phyloP scores from a whole-genome alignment of 2,113 vertebrate genomes.

The Grantiella picta region DNA sequence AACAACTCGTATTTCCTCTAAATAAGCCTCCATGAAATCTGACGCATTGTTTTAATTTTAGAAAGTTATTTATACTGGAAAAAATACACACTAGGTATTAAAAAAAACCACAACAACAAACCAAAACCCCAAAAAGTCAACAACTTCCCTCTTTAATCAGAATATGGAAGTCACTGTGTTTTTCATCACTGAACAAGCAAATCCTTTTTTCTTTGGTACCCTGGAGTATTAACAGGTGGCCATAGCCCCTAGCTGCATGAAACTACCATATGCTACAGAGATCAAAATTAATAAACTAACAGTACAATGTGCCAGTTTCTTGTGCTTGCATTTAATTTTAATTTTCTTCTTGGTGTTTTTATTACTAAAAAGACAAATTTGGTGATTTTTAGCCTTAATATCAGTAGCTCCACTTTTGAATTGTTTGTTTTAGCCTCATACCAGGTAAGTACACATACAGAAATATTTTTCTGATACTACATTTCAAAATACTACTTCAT shows the following conservation, averaged over 20 bases:
- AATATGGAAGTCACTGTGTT: not conserved
- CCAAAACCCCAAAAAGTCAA: not conserved
- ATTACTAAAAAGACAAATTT: not conserved
- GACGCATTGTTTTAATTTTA: not conserved
- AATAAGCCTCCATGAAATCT: not conserved
- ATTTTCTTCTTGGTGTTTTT: conserved; percentile 11
- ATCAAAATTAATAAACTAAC: conserved; percentile 59
- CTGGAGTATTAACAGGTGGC: conserved; percentile 55
- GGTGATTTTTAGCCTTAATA: conserved; percentile 10
- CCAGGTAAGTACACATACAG: not conserved
- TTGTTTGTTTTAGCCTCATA: not conserved
- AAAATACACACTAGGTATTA: not conserved
- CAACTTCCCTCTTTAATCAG: not conserved
- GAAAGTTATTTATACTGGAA: not conserved
- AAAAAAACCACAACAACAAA: not conserved
- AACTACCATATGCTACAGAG: conserved; percentile 53
- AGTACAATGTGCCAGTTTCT: conserved; percentile 18
- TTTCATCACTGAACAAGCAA: conserved; percentile 45
- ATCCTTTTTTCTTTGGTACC: conserved; percentile 26
- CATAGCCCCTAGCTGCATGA: conserved; percentile 32
- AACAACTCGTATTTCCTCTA: not conserved
- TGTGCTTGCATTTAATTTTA: conserved; percentile 41
- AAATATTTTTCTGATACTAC: not conserved
- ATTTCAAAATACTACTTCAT: not conserved
- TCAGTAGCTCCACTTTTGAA: not conserved